A percentile compares a stretch with the other conserved stretches of the same genome.
Conservation (phyloP, 2,888 invertebrate species). For the Drosophila seclusa region DNA sequence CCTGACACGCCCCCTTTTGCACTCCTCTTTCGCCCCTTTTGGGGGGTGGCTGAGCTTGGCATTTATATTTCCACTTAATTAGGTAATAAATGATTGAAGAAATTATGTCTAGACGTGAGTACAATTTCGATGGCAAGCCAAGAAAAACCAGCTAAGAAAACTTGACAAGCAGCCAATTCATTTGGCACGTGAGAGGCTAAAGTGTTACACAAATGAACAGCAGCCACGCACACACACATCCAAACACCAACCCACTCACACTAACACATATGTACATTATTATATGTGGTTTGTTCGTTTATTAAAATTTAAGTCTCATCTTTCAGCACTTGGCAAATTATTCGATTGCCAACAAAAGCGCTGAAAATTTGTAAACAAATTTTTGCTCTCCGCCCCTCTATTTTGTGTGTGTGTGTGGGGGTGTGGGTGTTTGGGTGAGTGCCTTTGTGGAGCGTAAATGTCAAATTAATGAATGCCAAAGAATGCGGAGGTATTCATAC, state of each 20-base stretch:
- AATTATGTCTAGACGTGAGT: constrained; percentile 85
- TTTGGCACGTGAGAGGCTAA: constrained; percentile 77
- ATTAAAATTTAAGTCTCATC: constrained; percentile 26
- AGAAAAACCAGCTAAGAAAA: constrained; percentile 26
- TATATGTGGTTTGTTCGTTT: constrained; percentile 10
- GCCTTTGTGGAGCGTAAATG: constrained; percentile 63
- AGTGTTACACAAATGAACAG: constrained; percentile 64
- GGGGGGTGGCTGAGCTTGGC: constrained; percentile 68
- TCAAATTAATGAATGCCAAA: constrained; percentile 77
- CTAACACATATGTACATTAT: neutral
- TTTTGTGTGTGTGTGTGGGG: neutral
- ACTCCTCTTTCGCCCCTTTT: constrained; percentile 18
- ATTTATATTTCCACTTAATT: constrained; percentile 85
- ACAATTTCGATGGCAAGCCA: constrained; percentile 78
- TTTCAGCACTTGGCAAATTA: constrained; percentile 65
- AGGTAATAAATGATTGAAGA: constrained; percentile 85
- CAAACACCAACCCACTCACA: constrained; percentile 3
- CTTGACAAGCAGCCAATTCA: constrained; percentile 67
- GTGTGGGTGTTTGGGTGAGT: constrained; percentile 33
- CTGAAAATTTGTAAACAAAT: constrained; percentile 67
- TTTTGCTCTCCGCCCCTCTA: constrained; percentile 4
- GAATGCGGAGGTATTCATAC: constrained; percentile 51
- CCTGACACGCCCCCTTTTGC: constrained; percentile 47
- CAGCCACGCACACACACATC: constrained; percentile 19
- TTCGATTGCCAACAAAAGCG: constrained; percentile 63